Evolutionary conservation across 2,797 vertebrate species (phyloP).

Genomic region (Enteromius afrohamiltoni): DNA sequence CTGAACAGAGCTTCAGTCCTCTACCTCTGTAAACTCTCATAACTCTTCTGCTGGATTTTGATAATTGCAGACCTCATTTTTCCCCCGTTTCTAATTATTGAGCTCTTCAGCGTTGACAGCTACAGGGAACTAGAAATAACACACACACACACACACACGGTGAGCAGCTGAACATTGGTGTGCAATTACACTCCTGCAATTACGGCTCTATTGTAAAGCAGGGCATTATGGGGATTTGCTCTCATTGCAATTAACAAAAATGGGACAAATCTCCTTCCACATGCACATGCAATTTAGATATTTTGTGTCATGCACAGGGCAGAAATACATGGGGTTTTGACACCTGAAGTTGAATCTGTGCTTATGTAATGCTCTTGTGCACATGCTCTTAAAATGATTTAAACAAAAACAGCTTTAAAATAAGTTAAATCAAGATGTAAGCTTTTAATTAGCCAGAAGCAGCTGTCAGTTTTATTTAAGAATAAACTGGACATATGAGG

Average conservation of each 20-base stretch:
- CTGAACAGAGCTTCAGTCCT: slow-evolving; percentile 62
- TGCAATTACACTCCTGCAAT: slow-evolving; percentile 87
- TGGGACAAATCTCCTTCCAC: slow-evolving; percentile 73
- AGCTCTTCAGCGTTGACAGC: slow-evolving; percentile 79
- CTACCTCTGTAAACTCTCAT: slow-evolving; percentile 75
- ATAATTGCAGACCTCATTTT: slow-evolving; percentile 83
- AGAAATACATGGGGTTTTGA: not conserved
- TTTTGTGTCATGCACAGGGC: not conserved
- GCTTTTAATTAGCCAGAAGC: not conserved
- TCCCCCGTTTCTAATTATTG: slow-evolving; percentile 82
- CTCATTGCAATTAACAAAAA: slow-evolving; percentile 78
- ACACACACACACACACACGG: slow-evolving; percentile 26
- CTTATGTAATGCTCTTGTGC: not conserved
- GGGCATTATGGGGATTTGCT: slow-evolving; percentile 82
- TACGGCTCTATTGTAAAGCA: slow-evolving; percentile 81
- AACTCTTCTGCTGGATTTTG: slow-evolving; percentile 83
- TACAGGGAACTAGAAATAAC: slow-evolving; percentile 66
- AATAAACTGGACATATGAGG: not conserved
- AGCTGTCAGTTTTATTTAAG: not conserved
- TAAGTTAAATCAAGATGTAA: not conserved
- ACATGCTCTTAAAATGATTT: not conserved
- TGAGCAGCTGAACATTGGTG: slow-evolving; percentile 75
- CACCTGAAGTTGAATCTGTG: not conserved
- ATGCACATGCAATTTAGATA: slow-evolving; percentile 13
- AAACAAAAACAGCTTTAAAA: not conserved